These are phyloP conservation scores for Notocelia uddmanniana DNA, from an alignment of 2,888 invertebrate species.

Conservation along the genomic window DNA sequence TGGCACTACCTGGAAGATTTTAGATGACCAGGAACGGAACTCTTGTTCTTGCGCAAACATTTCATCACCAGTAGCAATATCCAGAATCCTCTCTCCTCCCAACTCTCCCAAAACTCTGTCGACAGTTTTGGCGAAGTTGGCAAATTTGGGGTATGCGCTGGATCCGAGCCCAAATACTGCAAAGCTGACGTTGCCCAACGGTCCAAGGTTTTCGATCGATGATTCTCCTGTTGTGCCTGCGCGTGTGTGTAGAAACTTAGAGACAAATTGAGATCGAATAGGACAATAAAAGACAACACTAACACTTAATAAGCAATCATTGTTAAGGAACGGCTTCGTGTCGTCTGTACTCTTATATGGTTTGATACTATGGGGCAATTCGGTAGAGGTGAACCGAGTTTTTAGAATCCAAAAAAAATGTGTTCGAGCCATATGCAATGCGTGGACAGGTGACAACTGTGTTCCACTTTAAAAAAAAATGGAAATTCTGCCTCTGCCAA, in stretches of 20 bases:
- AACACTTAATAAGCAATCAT: neutral
- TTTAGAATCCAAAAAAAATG: no score
- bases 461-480: no score
- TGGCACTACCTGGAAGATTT: conserved; percentile 91
- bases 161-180: conserved; percentile 98
- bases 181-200: conserved; percentile 95
- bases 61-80: conserved; percentile 95
- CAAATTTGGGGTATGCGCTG: conserved; percentile 98
- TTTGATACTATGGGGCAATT: no score
- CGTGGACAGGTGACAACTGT: no score
- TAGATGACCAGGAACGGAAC: conserved; percentile 95
- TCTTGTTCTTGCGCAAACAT: conserved; percentile 98
- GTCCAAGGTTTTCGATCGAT: conserved; percentile 93
- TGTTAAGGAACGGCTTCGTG: no score
- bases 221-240: conserved; percentile 90
- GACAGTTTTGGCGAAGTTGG: conserved; percentile 96
- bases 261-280: neutral
- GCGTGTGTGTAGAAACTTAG: conserved; percentile 64
- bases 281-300: neutral
- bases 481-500: no score
- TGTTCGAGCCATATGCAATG: no score
- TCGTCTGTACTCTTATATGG: no score
- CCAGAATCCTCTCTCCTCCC: conserved; percentile 94
- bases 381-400: no score
- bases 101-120: conserved; percentile 95